A percentile compares a stretch with the other conserved stretches of the same genome.
Conservation (phyloP, 2,888 invertebrate genomes). For the Drosophila parthenogenetica region DNA sequence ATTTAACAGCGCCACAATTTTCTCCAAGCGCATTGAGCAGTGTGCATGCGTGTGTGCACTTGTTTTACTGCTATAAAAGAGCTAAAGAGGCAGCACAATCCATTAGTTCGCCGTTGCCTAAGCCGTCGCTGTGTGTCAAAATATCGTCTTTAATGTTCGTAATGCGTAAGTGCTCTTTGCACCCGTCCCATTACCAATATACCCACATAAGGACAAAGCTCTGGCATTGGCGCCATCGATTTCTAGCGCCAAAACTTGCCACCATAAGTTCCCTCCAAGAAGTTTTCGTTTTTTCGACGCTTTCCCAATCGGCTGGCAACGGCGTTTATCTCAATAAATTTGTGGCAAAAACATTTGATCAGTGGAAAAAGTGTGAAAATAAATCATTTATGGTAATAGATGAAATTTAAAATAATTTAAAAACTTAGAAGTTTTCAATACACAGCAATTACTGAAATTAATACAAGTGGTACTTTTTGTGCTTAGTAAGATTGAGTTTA, state of each 20-base stretch:
- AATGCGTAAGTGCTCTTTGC: conserved; percentile 1
- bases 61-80: too few species aligned
- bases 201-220: neutral
- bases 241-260: conserved; percentile 15
- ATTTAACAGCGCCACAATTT: too few species aligned
- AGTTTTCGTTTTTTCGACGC: conserved; percentile 4
- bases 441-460: too few species aligned
- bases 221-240: conserved; percentile 63
- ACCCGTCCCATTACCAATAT: neutral
- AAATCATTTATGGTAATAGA: neutral
- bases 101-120: conserved; percentile 55
- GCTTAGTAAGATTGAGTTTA: too few species aligned
- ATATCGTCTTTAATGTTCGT: conserved; percentile 51
- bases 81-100: too few species aligned
- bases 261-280: neutral
- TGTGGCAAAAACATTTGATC: neutral
- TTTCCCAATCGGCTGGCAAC: neutral
- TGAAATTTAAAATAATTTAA: neutral
- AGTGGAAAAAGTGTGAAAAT: neutral
- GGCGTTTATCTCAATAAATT: neutral
- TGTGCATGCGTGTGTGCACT: too few species aligned
- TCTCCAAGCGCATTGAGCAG: too few species aligned
- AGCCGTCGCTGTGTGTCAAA: conserved; percentile 65
- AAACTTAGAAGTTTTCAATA: too few species aligned
- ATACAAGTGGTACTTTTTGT: too few species aligned